Base-by-base conservation (phyloP, 2,797 vertebrate genomes). In the Lagodon rhomboides region DNA sequence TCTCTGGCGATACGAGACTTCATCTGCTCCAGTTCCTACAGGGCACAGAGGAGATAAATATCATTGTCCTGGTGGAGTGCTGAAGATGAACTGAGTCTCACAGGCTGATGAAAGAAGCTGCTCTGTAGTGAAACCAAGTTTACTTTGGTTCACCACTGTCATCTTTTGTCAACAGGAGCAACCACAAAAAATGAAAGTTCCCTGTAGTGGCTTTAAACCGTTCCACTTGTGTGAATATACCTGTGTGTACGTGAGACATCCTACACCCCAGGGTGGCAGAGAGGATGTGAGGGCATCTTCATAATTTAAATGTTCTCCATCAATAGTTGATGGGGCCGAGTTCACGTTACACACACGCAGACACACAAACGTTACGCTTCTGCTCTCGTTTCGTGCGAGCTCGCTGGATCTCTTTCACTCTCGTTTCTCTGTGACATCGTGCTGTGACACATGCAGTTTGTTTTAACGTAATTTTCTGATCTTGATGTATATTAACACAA, bases 21-120 rank as follows among this genome's bases (percentile, higher is more conserved):
- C 91, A 96, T 86, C 80, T 93, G 93, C 61, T 95, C 95, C 2
- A 96, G 44, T 75, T 97, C 96, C 96, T 97, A 82, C n/a, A 72
- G 9, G 17, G 3, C 1, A 8, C 38, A 38, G 10, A 38, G 1
- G 38, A 38, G 9, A 38, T 11, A 38, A 10, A 38, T 38, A 8
- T 38, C 10, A 38, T 38, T 11, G 3, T 38, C 7, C 9, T 38
- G 38, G 10, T 3, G 38, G 38, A 38, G 38, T 38, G 38, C 1
- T 38, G 38, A 38, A 3, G 38, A 11, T 38, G 38, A 34, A 34
- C 34, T 34, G 30, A 30, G 30, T 30, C 30, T 5, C 30, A 4
- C 5, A 30, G 38, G 1, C 38, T 38, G 38, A 38, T 38, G 38
- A 38, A 9, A 38, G 38, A 38, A 38, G 38, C 38, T 38, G 38